Base-by-base conservation (phyloP, 2,888 invertebrate genomes). In the Drosophila mettleri region DNA sequence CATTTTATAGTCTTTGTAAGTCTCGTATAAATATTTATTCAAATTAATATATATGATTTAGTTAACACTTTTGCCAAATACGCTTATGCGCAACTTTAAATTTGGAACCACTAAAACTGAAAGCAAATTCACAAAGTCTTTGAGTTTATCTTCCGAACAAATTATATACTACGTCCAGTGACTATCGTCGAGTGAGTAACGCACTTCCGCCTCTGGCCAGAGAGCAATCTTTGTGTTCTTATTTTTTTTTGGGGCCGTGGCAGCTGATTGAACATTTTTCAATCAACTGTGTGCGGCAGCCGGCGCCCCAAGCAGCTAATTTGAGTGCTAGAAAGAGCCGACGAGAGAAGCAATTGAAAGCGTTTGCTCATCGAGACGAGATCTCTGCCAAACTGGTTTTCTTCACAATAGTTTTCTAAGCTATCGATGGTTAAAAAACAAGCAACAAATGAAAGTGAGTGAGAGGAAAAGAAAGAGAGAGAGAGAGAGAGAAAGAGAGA, bases 231-330 rank as follows among this genome's bases (percentile, higher is more conserved):
- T 24, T 43, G 5, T 24, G 2, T 24, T 29, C 22, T 7, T 2
- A 8, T 38, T 8, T 48, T 74, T 57, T 29, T 51, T 46, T 34
- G 22, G 34, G 12, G 33, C 34, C 2, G n/a, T 33, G 24, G 27
- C 55, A 69, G 48, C 69, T 78, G 78, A 63, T 66, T 66, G 61
- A 70, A 67, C 59, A 74, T 67, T 74, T 78, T 78, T 74, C 70
- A 78, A 74, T 77, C 74, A 78, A 65, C 57, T 70, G 41, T 20
- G 48, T 7, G 22, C 55, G 53, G 49, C 74, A 69, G 76, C 51
- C 60, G 62, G 43, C 54, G 54, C 60, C 55, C 46, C 53, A 16
- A 64, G 63, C 60, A 45, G 69, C 78, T 53, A 70, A 74, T 78
- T 70, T 74, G 14, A 36, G 45, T 33, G 48, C 46, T 12, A 62